phyloP scores from a whole-genome alignment of 2,113 vertebrate species.

The Neomonachus schauinslandi region DNA sequence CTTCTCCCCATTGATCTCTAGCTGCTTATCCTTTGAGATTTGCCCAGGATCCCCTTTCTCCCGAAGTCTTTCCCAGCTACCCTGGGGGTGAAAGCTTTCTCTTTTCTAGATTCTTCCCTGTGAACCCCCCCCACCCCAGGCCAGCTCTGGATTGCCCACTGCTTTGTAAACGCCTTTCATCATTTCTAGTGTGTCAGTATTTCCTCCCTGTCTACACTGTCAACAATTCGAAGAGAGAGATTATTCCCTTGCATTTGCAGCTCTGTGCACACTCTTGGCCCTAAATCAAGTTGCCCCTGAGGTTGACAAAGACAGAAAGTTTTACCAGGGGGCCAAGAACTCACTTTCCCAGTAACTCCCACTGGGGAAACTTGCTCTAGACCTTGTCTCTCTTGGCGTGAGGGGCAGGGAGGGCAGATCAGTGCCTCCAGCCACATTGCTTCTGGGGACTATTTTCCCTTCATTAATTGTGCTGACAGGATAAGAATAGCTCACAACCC shows the following conservation, averaged over 20 bases:
- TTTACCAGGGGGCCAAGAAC: constrained; percentile 4
- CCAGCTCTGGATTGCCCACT: not conserved
- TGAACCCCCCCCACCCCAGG: not conserved
- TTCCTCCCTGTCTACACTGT: not conserved
- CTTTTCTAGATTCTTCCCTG: not conserved
- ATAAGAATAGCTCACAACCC: constrained; percentile 64
- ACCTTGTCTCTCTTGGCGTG: constrained; percentile 40
- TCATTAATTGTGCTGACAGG: constrained; percentile 65
- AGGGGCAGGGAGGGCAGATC: constrained; percentile 16
- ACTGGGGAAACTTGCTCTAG: constrained; percentile 48
- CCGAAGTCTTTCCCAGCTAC: not conserved
- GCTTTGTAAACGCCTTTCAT: not conserved
- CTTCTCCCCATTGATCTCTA: not conserved
- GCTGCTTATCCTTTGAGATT: not conserved
- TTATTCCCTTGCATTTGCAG: not conserved
- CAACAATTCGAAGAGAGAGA: not conserved
- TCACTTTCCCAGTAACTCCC: constrained; percentile 66
- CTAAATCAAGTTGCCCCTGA: constrained; percentile 16
- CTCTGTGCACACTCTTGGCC: not conserved
- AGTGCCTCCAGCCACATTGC: constrained; percentile 49
- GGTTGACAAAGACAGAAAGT: constrained; percentile 3
- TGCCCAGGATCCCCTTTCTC: not conserved
- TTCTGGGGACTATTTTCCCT: constrained; percentile 59
- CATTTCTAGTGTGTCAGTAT: not conserved
- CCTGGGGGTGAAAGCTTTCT: not conserved